Conservation (phyloP, 2,113 vertebrate genomes). For the Craseonycteris thonglongyai region DNA sequence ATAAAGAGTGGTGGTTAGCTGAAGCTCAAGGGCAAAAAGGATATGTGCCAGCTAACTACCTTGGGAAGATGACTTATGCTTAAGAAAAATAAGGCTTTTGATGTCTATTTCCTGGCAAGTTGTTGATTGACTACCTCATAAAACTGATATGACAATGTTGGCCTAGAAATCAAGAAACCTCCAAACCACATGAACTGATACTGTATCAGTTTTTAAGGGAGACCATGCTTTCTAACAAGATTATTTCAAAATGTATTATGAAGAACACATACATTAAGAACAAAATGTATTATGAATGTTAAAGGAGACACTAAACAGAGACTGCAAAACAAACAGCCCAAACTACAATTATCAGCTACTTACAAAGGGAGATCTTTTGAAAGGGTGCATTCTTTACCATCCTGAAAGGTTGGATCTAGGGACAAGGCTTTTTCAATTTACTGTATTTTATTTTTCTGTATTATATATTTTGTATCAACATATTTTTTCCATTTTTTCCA, state of each 20-base stretch:
- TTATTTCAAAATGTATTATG: constrained; percentile 34
- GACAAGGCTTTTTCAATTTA: not conserved
- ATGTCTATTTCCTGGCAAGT: constrained; percentile 40
- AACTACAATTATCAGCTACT: not conserved
- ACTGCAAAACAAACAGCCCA: constrained; percentile 35
- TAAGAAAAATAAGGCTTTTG: constrained; percentile 66
- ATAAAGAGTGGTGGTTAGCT: constrained; percentile 97
- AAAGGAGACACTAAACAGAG: constrained; percentile 1
- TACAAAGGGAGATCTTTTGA: constrained; percentile 51
- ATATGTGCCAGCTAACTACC: constrained; percentile 96
- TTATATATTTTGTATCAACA: constrained; percentile 22
- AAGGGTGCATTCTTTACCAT: constrained; percentile 38
- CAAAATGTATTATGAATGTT: constrained; percentile 39
- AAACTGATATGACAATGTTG: constrained; percentile 46
- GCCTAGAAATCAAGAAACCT: constrained; percentile 46
- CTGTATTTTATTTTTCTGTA: not conserved
- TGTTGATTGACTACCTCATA: constrained; percentile 58
- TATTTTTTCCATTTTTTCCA: constrained; percentile 37
- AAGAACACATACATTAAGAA: too few relatives aligned
- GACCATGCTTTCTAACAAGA: constrained; percentile 40
- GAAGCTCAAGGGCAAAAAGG: constrained; percentile 92
- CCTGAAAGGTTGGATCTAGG: not conserved
- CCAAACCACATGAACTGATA: constrained; percentile 33
- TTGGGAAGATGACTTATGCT: constrained; percentile 97
- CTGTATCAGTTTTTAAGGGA: constrained; percentile 45